Base-by-base conservation (phyloP, 2,113 vertebrate species). In the Halcyon malimbica region DNA sequence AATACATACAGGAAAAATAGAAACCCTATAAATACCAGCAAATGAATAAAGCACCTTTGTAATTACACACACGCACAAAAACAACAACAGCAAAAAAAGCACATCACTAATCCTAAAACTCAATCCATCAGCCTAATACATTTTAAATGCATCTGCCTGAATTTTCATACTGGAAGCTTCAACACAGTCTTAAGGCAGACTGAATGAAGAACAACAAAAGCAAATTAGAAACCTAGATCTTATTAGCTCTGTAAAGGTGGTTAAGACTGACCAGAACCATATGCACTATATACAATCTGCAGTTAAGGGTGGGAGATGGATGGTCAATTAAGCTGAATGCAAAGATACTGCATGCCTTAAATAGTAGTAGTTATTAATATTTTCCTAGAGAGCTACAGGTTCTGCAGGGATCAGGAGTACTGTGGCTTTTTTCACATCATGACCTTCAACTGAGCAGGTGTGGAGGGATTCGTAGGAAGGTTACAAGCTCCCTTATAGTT, bases 401-500 rank as follows among this genome's bases (percentile, higher is more conserved):
- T 87, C 76, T 76, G 69, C 60, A 29, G 33, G 19, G 37, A 87
- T 77, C 51, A 60, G 54, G 46, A 76, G 35, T 51, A 24, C 6
- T 67, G 67, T 57, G 59, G 31, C 9, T 3, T 90, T 92, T 90
- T 78, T 76, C n/a, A 69, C 59, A 56, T 7, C 29, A 9, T 21
- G 70, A 90, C 83, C 64, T 92, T 79, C 91, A 85, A 25, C 9
- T 59, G 67, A 94, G 69, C 81, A 93, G 91, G 68, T 95, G 81
- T 25, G 7, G 68, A 59, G 25, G 64, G 78, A 77, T 75, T 83
- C 12, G 2, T 42, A 75, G 35, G 59, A 68, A 90, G 29, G 18
- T 29, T 82, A 62, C 35, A 13, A 39, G 29, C 48, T 92, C 35
- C 60, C 46, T 62, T 29, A 35, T 7, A 89, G 59, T 69, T 64